Base-by-base conservation (phyloP, 2,797 vertebrate species). In the Syngnathus rostellatus region DNA sequence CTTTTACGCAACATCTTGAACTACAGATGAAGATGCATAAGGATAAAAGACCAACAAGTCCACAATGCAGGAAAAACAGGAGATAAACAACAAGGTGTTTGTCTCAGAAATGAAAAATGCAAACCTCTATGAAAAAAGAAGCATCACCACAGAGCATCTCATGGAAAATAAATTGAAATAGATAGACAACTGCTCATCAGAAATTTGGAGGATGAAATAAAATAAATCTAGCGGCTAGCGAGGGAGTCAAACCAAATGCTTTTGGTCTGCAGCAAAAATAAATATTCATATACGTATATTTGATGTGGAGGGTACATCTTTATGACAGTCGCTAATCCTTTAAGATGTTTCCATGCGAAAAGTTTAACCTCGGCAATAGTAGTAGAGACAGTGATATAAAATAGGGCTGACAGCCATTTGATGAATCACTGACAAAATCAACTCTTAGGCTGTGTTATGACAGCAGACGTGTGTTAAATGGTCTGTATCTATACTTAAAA, bases 401-500 rank as follows among this genome's bases (percentile, higher is more conserved):
- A 19, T 17, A 59, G 38, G 37, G 38, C 37, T 59, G 57, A n/a
- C 57, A 59, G 57, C 37, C 38, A 59, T 59, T 4, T 60, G 58
- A 60, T 41, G 38, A 60, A 60, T 60, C 58, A 60, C 38, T 40
- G 58, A 60, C 58, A 40, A 21, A 21, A 40, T 40, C 58, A 40
- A 40, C 38, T 60, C 58, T 41, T 60, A n/a, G n/a, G 16, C 57
- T 17, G 31, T 38, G 57, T 58, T 19, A 58, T 38, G 57, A 58
- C 57, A 58, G 4, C 12, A 38, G 58, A 2, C 58, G 40, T 60
- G 58, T 60, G 58, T 40, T 60, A 60, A 41, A 60, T 60, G 58
- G 38, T n/a, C 58, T 41, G 38, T n/a, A 39, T 60, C 38, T 40
- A 12, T 41, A n/a, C 9, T 21, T 41, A 40, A 60, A 60, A 60